Base-by-base conservation (phyloP, 53 echinoderm and acorn worm genomes). In the Holothuria leucospilota region DNA sequence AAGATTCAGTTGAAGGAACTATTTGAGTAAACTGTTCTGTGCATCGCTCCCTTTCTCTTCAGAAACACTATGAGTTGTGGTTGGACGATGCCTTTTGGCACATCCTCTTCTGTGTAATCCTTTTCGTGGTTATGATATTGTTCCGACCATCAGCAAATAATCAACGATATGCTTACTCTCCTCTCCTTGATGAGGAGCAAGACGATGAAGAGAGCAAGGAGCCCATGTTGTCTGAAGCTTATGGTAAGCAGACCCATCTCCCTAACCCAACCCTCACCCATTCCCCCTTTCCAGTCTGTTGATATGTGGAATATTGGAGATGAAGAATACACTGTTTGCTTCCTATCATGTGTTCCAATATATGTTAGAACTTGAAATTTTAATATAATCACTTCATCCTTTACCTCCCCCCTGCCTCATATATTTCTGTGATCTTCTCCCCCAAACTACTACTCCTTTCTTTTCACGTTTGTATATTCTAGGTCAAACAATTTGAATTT, bases 51-150 rank as follows among this genome's bases (percentile, higher is more conserved):
- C 12, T 77, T 62, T 30, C 5, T 61, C 63, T 60, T 56, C 0
- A 96, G 96, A 91, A 91, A 60, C 94, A 94, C 94, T 86, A 90
- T 68, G 96, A 96, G 86, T 64, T 96, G 53, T 96, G 96, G 96
- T 58, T 96, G 68, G 96, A 96, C 49, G 96, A 96, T 69, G 96
- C 96, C 2, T 96, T 95, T 87, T 96, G 96, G 96, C 96, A 96
- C 60, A 87, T 96, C 62, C 78, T 96, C 40, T 94, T 94, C 89
- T 93, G 87, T 71, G 87, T 96, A 52, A 94, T 96, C 51, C 75
- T 96, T 13, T 39, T 94, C 25, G 94, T 92, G 5, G 90, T 96
- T 62, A 91, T 94, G 65, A 88, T 96, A 28, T 77, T 96, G 68
- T 89, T 94, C 83, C 87, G 96, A 49, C 96, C 96, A 1, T 93